Conservation (phyloP, 2,888 invertebrate genomes). For the Ichneumon xanthorius region DNA sequence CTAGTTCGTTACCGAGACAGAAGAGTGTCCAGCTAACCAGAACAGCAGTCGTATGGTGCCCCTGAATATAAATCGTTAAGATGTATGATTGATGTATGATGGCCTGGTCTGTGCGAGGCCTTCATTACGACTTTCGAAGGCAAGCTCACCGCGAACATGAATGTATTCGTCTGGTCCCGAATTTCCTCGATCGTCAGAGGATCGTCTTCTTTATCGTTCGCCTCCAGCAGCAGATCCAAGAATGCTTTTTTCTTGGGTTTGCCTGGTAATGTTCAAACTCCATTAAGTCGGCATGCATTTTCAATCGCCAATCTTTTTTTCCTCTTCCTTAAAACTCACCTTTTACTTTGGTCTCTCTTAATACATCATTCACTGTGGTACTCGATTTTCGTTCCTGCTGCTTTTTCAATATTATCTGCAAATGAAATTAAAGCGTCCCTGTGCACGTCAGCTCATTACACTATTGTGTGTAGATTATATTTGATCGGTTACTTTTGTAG, state of each 20-base stretch:
- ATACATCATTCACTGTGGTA: not conserved
- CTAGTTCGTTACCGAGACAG: slow-evolving; percentile 85
- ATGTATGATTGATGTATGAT: not conserved
- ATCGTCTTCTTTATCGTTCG: slow-evolving; percentile 86
- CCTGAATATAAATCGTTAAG: slow-evolving; percentile 76
- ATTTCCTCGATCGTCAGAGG: slow-evolving; percentile 87
- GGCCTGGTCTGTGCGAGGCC: not conserved
- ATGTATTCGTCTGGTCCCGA: slow-evolving; percentile 90
- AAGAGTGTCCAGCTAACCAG: no score
- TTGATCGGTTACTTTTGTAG: no score
- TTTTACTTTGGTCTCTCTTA: slow-evolving; percentile 30
- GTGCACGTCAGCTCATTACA: not conserved
- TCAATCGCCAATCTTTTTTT: not conserved
- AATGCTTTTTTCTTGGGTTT: slow-evolving; percentile 89
- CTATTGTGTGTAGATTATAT: not conserved
- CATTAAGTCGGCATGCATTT: not conserved
- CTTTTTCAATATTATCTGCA: slow-evolving; percentile 73
- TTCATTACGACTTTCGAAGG: not conserved
- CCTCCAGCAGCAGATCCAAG: slow-evolving; percentile 89
- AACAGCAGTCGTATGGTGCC: slow-evolving; percentile 86
- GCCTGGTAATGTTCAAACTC: slow-evolving; percentile 77
- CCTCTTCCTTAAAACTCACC: slow-evolving; percentile 44
- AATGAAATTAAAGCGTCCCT: not conserved
- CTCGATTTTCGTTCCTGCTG: slow-evolving; percentile 31
- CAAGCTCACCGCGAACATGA: slow-evolving; percentile 89